Conservation (phyloP, 2,797 vertebrate genomes). For the Chelon auratus region DNA sequence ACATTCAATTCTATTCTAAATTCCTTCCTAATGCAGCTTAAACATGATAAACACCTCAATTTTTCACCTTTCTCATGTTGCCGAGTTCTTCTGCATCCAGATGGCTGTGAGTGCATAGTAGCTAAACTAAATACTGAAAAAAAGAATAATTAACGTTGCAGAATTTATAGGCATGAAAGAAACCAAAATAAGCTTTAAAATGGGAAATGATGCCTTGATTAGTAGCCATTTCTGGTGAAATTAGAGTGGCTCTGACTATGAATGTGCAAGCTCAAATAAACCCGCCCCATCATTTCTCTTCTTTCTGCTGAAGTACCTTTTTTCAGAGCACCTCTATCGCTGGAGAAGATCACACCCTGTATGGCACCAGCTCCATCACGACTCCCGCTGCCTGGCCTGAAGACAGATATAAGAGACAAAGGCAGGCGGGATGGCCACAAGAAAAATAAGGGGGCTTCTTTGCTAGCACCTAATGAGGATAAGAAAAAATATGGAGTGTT, state of each 20-base stretch:
- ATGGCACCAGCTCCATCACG: constrained; percentile 74
- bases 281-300: constrained; percentile 31
- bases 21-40: constrained; percentile 2
- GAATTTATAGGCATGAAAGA: constrained; percentile 47
- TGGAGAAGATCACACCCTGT: constrained; percentile 60
- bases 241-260: constrained; percentile 43
- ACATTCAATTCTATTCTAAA: constrained; percentile 7
- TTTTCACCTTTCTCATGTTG: constrained; percentile 23
- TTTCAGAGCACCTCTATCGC: constrained; percentile 64
- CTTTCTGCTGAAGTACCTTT: constrained; percentile 46
- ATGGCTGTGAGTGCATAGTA: constrained; percentile 29
- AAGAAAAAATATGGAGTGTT: constrained; percentile 66
- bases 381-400: constrained; percentile 51
- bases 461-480: constrained; percentile 73
- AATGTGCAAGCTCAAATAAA: constrained; percentile 41
- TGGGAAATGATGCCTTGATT: constrained; percentile 51
- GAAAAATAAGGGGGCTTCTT: constrained; percentile 41
- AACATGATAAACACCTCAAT: constrained; percentile 24
- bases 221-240: constrained; percentile 49
- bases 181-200: constrained; percentile 55
- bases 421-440: constrained; percentile 52
- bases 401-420: constrained; percentile 78
- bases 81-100: constrained; percentile 34
- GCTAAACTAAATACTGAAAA: constrained; percentile 33
- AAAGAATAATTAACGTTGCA: constrained; percentile 27